Base-by-base conservation (phyloP, 2,797 vertebrate genomes). In the Glossophaga mutica region DNA sequence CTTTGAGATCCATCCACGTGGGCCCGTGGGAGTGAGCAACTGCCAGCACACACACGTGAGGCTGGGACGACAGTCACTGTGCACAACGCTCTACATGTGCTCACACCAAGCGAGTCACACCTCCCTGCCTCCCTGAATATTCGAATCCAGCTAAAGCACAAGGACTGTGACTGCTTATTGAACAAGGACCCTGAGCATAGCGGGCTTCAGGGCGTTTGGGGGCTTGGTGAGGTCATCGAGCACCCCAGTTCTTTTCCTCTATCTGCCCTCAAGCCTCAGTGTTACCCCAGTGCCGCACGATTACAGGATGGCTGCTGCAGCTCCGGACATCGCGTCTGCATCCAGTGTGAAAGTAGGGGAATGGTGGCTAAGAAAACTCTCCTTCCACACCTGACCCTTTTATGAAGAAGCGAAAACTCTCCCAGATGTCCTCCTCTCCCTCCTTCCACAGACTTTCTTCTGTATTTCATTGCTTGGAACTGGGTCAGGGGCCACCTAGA, bases 61-160 rank as follows among this genome's bases (percentile, higher is more conserved):
- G 1, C 14, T 1, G 46, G 24, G 32, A 34, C 0, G 0, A 11
- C 0, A 16, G n/a, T 52, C 50, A 6, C 48, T 11, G 0, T 1
- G 15, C 39, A 3, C 0, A 32, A 46, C 4, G 3, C 42, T 46
- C 39, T 2, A 0, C 39, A 16, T 1, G 22, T 0, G 0, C 73
- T 29, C 84, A 12, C 65, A 5, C 34, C 14, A 19, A 92, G 71
- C 85, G 12, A 9, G 15, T 19, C 18, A 8, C 8, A 42, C 32
- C 10, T 46, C 57, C 29, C 15, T 6, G 19, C 29, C 48, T 46
- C 37, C 65, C 79, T 6, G 8, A 15, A 24, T 12, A 57, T 84
- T 22, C 71, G 48, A 62, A 59, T 50, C 57, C 18, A 46, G 34
- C 67, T 22, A 46, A 48, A 24, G 21, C 42, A 44, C 59, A 52